phyloP scores from a whole-genome alignment of 2,113 vertebrate genomes.

The Dipodomys stephensi region DNA sequence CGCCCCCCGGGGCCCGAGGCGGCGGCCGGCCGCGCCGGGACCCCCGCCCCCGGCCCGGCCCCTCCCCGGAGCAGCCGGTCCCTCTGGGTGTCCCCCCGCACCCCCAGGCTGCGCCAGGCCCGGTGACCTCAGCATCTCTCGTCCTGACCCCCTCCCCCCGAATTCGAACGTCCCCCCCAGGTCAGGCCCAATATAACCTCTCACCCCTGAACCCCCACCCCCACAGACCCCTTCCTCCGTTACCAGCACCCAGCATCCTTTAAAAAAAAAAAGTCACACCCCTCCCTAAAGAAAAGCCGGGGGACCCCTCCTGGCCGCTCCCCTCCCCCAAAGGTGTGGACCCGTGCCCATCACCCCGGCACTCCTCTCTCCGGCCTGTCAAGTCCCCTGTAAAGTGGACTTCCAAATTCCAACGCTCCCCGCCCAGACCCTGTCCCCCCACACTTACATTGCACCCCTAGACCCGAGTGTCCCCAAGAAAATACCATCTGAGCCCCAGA shows the following conservation, averaged over 20 bases:
- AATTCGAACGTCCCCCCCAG: not conserved
- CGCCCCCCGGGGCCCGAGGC: slow-evolving; percentile 60
- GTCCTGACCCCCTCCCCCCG: not conserved
- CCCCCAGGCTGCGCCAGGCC: not conserved
- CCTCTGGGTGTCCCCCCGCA: not conserved
- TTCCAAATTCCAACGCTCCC: not conserved
- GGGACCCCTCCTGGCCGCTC: too few species aligned
- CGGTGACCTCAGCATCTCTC: not conserved
- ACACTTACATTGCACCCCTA: not conserved
- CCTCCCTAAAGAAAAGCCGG: too few species aligned
- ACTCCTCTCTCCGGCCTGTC: not conserved
- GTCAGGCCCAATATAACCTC: not conserved
- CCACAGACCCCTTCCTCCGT: not conserved
- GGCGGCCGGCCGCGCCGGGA: not conserved
- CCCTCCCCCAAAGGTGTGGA: too few species aligned
- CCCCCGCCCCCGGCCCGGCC: not conserved
- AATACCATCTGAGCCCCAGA: not conserved
- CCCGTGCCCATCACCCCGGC: not conserved
- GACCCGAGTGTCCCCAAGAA: not conserved
- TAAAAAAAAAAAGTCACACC: too few species aligned
- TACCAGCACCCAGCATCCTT: too few species aligned
- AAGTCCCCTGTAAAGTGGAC: not conserved
- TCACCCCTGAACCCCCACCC: not conserved
- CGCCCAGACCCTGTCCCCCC: not conserved
- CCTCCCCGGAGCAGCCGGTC: not conserved